Evolutionary conservation across 2,888 invertebrate genomes (phyloP), one percentile per base, ranked within the genome.

Genomic region (Tubiluchus corallicola): DNA sequence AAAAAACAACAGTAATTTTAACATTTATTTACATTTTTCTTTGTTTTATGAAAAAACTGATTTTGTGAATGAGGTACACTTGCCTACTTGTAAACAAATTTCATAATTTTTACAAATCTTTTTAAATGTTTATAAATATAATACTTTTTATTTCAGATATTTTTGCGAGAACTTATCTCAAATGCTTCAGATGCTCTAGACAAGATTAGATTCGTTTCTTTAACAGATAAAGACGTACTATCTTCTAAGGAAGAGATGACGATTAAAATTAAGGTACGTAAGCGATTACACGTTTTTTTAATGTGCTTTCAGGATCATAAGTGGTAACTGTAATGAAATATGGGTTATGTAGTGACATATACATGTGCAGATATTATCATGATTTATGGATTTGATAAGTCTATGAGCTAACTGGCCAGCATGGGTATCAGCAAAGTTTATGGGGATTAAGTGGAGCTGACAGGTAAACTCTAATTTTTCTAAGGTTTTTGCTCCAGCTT

Each of bases 161-260:
- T 90, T 76, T 70, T 96, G 48, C 74, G 98, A 58, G 98, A 98
- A 69, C 70, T 98, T 63, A 98, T 98, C 59, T 98, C 96, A 1
- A 99, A 98, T 69, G 96, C 90, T 0, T 96, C 96, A 0, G 98
- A 98, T 71, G 98, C 98, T 38, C 71, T 98, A 51, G 98, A 98
- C 68, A 98, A 99, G 67, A 92, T 99, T 57, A 77, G 98, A 18
- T 72, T 96, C 54, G 65, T 96, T 48, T 82, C 94, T 2, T 70
- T 98, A 44, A 96, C 96, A 0, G 79, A 90, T 57, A 77, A 77
- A 53, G 69, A 71, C 45, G 81, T 81, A 45, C 67, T 98, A 50
- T 76, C 76, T 20, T 68, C 77, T 5, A 81, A 79, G 56, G 72
- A 77, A 0, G 92, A 98, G 57, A 66, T 94, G 46, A 74, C 77